Conservation (phyloP, 2,888 invertebrate species). For the Volucella bombylans region DNA sequence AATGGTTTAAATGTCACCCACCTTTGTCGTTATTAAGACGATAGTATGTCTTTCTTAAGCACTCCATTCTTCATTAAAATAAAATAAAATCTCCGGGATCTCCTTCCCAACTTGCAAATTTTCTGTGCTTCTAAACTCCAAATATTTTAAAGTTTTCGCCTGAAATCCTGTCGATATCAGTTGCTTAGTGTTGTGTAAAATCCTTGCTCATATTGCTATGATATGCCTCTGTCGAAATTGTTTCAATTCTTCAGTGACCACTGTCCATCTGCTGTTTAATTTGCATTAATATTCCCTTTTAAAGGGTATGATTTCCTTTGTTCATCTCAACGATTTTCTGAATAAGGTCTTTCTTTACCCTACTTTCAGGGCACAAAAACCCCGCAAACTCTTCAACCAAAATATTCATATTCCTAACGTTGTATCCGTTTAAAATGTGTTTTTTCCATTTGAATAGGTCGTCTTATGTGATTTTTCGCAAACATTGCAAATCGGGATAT, state of each 20-base stretch:
- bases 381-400: neutral
- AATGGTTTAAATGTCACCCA: too few relatives aligned
- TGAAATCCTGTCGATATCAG: neutral
- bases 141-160: too few relatives aligned
- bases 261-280: slow-evolving; percentile 29
- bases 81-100: too few relatives aligned
- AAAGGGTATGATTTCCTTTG: neutral
- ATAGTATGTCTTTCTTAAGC: too few relatives aligned
- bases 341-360: neutral
- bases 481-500: slow-evolving; percentile 26
- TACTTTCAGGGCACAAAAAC: neutral
- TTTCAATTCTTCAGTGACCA: neutral
- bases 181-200: too few relatives aligned
- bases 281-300: neutral
- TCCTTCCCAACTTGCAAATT: too few relatives aligned
- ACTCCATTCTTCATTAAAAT: too few relatives aligned
- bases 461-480: slow-evolving; percentile 37
- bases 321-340: neutral
- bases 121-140: too few relatives aligned
- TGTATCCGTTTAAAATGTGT: slow-evolving; percentile 12
- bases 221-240: neutral
- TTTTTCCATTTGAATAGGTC: slow-evolving; percentile 23
- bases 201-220: neutral
- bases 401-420: neutral
- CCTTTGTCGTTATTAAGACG: too few relatives aligned